Conservation (phyloP, 1,140 invertebrate genomes). For the Drepana arcuata region DNA sequence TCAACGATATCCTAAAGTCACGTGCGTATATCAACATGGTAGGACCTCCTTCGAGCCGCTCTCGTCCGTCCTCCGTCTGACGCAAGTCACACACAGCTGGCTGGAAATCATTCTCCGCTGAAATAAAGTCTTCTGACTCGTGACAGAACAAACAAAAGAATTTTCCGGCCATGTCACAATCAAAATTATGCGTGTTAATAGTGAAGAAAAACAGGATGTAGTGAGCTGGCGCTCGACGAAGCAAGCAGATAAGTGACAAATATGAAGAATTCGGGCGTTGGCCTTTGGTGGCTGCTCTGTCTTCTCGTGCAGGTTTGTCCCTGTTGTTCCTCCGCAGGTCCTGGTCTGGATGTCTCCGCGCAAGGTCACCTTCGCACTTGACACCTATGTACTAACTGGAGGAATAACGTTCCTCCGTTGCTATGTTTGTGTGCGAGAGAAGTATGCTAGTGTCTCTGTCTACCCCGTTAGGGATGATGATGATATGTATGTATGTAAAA, state of each 20-base stretch:
- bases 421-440: too few relatives aligned
- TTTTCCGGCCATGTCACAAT: slow-evolving; percentile 25
- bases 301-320: slow-evolving; percentile 37
- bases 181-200: slow-evolving; percentile 33
- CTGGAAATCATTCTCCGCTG: slow-evolving; percentile 1
- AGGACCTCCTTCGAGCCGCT: slow-evolving; percentile 2
- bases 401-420: too few relatives aligned
- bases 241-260: slow-evolving; percentile 16
- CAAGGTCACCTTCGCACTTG: too few relatives aligned
- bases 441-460: too few relatives aligned
- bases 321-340: not conserved
- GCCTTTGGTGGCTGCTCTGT: slow-evolving; percentile 35
- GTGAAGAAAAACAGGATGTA: slow-evolving; percentile 25
- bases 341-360: too few relatives aligned
- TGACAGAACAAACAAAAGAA: slow-evolving; percentile 31
- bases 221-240: slow-evolving; percentile 1
- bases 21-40: too few relatives aligned
- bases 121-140: slow-evolving; percentile 3
- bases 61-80: not conserved
- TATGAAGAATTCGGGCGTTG: slow-evolving; percentile 32
- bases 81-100: not conserved
- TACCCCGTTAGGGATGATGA: too few relatives aligned
- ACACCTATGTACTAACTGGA: too few relatives aligned
- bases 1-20: too few relatives aligned
- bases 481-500: too few relatives aligned